Conservation (phyloP, 2,888 invertebrate genomes). For the Melangyna quadrimaculata region DNA sequence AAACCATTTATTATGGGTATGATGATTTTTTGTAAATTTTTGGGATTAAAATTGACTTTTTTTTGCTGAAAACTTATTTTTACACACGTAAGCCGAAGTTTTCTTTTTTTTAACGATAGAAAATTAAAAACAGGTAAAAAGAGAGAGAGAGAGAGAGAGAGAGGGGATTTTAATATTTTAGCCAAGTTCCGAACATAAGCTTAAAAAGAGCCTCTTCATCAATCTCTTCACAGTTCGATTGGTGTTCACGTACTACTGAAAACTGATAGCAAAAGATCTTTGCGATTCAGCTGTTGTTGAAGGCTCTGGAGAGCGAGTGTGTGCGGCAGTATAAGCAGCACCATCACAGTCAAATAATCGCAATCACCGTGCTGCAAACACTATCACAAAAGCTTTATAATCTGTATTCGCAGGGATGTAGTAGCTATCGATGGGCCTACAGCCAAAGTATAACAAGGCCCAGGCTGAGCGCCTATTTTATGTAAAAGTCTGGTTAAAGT, state of each 20-base stretch:
- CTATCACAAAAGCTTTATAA: constrained; percentile 6
- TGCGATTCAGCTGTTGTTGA: constrained; percentile 54
- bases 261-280: constrained; percentile 63
- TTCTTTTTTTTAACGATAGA: neutral
- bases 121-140: neutral
- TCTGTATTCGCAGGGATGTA: neutral
- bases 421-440: neutral
- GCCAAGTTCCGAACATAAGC: constrained; percentile 66
- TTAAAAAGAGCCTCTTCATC: constrained; percentile 32
- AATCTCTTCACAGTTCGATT: constrained; percentile 75
- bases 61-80: neutral
- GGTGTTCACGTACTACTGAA: constrained; percentile 76
- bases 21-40: neutral
- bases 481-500: too few relatives aligned
- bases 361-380: constrained; percentile 16
- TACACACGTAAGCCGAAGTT: constrained; percentile 9
- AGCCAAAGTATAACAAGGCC: neutral
- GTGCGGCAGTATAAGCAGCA: constrained; percentile 4
- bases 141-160: neutral
- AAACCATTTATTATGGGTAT: neutral
- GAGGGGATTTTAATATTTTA: neutral
- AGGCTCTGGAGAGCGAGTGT: constrained; percentile 21
- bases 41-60: neutral
- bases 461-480: too few relatives aligned
- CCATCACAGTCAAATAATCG: neutral